These are phyloP conservation scores for Lacerta bilineata DNA, from an alignment of 2,797 vertebrate species.

Conservation along the genomic window DNA sequence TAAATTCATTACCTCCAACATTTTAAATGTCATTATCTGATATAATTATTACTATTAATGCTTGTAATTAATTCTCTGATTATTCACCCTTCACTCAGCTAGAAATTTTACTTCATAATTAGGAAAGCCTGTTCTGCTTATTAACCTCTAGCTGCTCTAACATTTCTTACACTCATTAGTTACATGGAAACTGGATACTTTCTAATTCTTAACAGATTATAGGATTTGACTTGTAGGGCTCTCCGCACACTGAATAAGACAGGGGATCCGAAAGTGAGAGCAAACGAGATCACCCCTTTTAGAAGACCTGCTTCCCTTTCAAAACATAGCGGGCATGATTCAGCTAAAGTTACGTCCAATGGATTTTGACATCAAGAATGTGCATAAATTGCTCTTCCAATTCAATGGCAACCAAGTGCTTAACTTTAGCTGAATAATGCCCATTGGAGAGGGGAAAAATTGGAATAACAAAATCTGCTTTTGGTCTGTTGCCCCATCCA, in stretches of 20 bases:
- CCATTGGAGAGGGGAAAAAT: not conserved
- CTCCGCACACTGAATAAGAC: not conserved
- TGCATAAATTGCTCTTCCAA: not conserved
- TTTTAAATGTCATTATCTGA: slow-evolving; percentile 29
- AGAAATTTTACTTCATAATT: slow-evolving; percentile 61
- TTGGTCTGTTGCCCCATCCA: too few relatives aligned
- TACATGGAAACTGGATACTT: not conserved
- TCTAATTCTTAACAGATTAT: slow-evolving; percentile 33
- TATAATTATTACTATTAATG: slow-evolving; percentile 51
- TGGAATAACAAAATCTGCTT: not conserved
- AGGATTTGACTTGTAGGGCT: slow-evolving; percentile 25
- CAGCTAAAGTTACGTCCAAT: not conserved
- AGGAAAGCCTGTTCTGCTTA: slow-evolving; percentile 39
- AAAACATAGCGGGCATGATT: not conserved
- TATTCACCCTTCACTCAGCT: slow-evolving; percentile 52
- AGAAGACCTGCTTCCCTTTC: not conserved
- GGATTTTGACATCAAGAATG: not conserved
- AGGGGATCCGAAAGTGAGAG: not conserved
- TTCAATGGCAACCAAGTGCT: not conserved
- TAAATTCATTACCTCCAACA: slow-evolving; percentile 38
- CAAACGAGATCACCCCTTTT: not conserved
- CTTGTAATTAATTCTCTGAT: slow-evolving; percentile 57
- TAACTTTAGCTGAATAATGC: not conserved
- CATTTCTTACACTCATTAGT: slow-evolving; percentile 48
- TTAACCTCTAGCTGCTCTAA: slow-evolving; percentile 54